phyloP scores from a whole-genome alignment of 2,797 vertebrate species.

The Pseudochromis fuscus region DNA sequence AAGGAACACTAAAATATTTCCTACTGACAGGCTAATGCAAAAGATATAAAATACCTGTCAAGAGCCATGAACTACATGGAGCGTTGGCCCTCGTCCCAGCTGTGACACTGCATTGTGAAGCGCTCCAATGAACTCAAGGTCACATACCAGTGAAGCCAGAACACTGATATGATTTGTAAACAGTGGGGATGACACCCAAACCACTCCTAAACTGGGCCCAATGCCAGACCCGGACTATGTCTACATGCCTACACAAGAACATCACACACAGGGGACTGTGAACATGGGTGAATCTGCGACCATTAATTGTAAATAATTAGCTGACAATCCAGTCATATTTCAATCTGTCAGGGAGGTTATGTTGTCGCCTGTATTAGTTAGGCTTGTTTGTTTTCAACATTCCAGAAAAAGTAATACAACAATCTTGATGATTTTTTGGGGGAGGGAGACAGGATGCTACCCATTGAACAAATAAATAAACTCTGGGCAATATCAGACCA shows the following conservation, averaged over 20 bases:
- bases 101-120: neutral
- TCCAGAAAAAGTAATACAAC: too few species aligned
- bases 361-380: too few species aligned
- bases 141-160: slow-evolving; percentile 29
- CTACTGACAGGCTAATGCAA: neutral
- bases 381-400: too few species aligned
- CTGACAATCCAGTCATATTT: too few species aligned
- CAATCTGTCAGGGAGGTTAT: too few species aligned
- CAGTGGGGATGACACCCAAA: slow-evolving; percentile 13
- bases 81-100: neutral
- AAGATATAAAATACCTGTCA: neutral
- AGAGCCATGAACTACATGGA: neutral
- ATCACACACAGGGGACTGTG: neutral
- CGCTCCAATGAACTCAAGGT: neutral
- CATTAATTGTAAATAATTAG: neutral
- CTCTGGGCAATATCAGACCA: too few species aligned
- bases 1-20: neutral
- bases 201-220: slow-evolving; percentile 25
- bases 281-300: too few species aligned
- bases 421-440: too few species aligned
- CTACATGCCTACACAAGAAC: slow-evolving; percentile 21
- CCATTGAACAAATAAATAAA: too few species aligned
- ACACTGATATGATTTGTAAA: slow-evolving; percentile 23
- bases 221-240: neutral
- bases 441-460: too few species aligned